These are phyloP conservation scores for Zoanthus gigantus DNA, from an alignment of 92 coral and sea anemone genomes.

Conservation along the genomic window DNA sequence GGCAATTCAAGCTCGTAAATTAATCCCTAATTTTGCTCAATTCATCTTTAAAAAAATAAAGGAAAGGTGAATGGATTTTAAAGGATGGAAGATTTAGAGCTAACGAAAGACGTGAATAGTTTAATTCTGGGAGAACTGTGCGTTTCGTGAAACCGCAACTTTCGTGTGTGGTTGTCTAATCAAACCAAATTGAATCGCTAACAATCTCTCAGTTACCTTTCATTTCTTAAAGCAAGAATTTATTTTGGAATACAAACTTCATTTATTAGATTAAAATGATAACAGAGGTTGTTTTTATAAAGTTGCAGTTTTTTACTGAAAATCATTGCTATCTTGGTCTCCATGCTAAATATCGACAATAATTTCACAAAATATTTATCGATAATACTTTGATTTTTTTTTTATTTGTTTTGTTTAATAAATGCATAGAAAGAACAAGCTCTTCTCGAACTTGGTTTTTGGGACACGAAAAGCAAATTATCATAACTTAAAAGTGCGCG, in stretches of 20 bases:
- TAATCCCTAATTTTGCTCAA: too few relatives aligned
- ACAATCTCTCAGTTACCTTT: not conserved
- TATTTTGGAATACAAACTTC: not conserved
- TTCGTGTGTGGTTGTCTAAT: not conserved
- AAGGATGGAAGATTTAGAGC: too few relatives aligned
- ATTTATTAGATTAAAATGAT: too few relatives aligned
- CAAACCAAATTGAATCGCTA: not conserved
- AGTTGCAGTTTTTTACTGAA: not conserved
- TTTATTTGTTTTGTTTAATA: slow-evolving; percentile 12
- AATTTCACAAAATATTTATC: not conserved
- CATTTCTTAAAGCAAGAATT: not conserved
- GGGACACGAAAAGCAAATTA: not conserved
- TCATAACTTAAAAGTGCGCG: not conserved
- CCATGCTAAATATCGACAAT: not conserved
- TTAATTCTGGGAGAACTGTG: not conserved
- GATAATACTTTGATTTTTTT: not conserved
- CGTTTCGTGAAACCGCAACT: slow-evolving; percentile 3
- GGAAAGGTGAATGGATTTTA: too few relatives aligned
- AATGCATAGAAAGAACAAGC: not conserved
- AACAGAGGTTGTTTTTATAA: too few relatives aligned
- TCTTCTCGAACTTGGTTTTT: not conserved
- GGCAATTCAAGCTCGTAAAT: too few relatives aligned
- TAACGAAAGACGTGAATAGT: too few relatives aligned
- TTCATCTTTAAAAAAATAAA: too few relatives aligned
- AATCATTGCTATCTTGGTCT: not conserved